Base-by-base conservation (phyloP, 2,113 vertebrate genomes). In the Tyto alba region DNA sequence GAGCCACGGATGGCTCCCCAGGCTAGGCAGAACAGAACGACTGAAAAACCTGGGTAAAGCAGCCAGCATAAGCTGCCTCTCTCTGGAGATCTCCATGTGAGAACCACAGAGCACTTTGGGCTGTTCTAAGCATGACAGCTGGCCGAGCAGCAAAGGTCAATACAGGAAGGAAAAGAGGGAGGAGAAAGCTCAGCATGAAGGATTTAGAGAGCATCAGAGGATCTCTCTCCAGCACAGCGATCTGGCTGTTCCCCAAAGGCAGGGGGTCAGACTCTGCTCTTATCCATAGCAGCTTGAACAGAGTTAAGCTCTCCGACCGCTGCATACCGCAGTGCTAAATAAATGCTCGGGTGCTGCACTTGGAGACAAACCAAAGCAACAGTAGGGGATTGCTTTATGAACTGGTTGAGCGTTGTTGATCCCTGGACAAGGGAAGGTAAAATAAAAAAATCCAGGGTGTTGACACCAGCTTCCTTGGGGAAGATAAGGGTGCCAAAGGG, bases 71-170 rank as follows among this genome's bases (percentile, higher is more conserved):
- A 79, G 72, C 34, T 90, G 48, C 45, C 29, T 84, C n/a, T 59
- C 95, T 89, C 67, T 81, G 60, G 67, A 92, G 57, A 76, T 83
- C 34, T 72, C 43, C 57, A 27, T 20, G 50, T 55, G 74, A 95
- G 86, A 96, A 81, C 71, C 20, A 6, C 55, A 66, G 68, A 91
- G 48, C 48, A 80, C 69, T 96, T 38, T 60, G 88, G 94, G 75
- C 67, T 89, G 69, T 72, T 96, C 80, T 38, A 92, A 82, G 55
- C 76, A 29, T 27, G 68, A 90, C 92, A 96, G 95, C 90, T 94
- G 83, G 66, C 32, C 11, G 26, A 90, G 83, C 53, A 88, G 71
- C 76, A 95, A 87, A 93, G 94, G 85, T 93, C 80, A 95, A 72
- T 32, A 72, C 13, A 79, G 38, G 41, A 56, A 78, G 30, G 34